phyloP scores from a whole-genome alignment of 2,797 vertebrate species.

The Cyprinella venusta region DNA sequence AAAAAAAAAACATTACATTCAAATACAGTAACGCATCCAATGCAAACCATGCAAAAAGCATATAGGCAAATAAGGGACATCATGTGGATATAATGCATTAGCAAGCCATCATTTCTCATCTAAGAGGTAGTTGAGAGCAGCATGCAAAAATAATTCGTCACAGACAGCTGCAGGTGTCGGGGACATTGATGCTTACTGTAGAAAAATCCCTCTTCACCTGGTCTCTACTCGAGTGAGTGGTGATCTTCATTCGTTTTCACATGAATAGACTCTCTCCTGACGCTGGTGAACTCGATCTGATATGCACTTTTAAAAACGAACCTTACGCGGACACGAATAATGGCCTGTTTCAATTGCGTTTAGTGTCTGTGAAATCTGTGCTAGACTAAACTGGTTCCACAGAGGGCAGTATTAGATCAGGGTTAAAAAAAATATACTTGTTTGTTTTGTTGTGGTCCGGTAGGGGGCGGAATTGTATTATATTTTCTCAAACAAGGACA shows the following conservation, averaged over 20 bases:
- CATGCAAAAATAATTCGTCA: constrained; percentile 3
- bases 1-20: constrained; percentile 69
- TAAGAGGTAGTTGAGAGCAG: neutral
- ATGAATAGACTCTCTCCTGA: neutral
- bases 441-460: neutral
- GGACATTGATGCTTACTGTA: constrained; percentile 15
- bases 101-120: neutral
- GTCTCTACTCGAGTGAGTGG: neutral
- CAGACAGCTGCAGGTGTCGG: constrained; percentile 16
- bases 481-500: neutral
- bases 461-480: neutral
- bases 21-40: constrained; percentile 65
- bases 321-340: neutral
- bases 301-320: neutral
- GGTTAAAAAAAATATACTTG: neutral
- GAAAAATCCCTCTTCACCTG: constrained; percentile 12
- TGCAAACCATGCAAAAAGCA: constrained; percentile 15
- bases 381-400: constrained; percentile 21
- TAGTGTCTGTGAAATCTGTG: constrained; percentile 9
- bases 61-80: neutral
- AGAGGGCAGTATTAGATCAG: constrained; percentile 63
- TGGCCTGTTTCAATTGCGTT: constrained; percentile 8
- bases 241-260: constrained; percentile 24
- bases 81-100: neutral
- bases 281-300: neutral